Evolutionary conservation across 1,140 invertebrate species (phyloP), one percentile per base, ranked within the genome.

Genomic region (Pogonus chalceus): DNA sequence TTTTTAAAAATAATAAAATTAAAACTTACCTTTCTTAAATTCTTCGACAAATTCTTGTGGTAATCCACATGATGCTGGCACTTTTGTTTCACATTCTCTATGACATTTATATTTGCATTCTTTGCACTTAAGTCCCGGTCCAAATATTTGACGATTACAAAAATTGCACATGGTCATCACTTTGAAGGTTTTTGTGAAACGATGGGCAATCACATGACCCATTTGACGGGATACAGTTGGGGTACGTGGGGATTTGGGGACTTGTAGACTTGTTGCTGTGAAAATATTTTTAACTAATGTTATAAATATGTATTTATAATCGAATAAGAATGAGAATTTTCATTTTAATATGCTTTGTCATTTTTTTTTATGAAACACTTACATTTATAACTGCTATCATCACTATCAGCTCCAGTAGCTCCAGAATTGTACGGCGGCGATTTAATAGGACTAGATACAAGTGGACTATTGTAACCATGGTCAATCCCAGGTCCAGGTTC

Each of bases 61-160:
- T 60, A 96, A 73, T 31, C 91, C 90, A 73, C 93, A 97, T 23
- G 90, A 92, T 1, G 90, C 88, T 60, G 90, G 87, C 57, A 93
- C 92, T 77, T 90, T 92, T 21, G 80, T 80, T 63, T 89, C 87
- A 72, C 94, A 97, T 64, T 95, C 90, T 64, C 85, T 80, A 68
- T 67, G 77, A 73, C 92, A 96, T 63, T 90, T 91, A 73, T 90
- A 96, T 76, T 95, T 96, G 79, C 93, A 97, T 68, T 95, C 90
- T 70, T 87, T 94, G 72, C 94, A 97, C 70, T 90, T 93, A 49
- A 90, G 78, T 43, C 85, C 81, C 7, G 78, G 79, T 21, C 87
- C 90, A 66, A 91, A 84, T 77, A 96, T 92, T 70, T 89, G 89
- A 67, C 92, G 92, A 56, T 88, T 83, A 71, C 93, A 97, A 63